Conservation (phyloP, 2,888 invertebrate species). For the Notodonta ziczac region DNA sequence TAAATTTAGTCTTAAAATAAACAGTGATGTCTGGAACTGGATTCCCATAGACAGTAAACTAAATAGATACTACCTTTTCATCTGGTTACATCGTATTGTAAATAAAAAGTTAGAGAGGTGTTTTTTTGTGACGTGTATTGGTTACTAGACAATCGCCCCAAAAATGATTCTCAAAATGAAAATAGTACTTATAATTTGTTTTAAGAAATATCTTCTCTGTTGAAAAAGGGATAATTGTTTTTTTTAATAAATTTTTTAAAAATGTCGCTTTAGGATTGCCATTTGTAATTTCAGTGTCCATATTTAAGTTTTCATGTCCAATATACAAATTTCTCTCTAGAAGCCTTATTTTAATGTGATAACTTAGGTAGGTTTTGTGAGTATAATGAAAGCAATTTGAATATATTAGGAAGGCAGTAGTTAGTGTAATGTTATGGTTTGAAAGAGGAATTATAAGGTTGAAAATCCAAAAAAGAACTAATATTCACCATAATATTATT, state of each 20-base stretch:
- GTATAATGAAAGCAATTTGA: not conserved
- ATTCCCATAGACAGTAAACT: not conserved
- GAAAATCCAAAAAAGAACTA: too few relatives aligned
- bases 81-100: not conserved
- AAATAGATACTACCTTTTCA: not conserved
- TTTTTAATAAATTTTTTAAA: not conserved
- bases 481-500: too few relatives aligned
- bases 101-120: not conserved
- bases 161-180: not conserved
- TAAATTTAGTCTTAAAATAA: conserved; percentile 19
- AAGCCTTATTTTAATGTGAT: not conserved
- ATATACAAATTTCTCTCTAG: not conserved
- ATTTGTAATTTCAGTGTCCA: not conserved
- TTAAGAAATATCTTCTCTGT: not conserved
- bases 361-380: not conserved
- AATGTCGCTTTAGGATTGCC: not conserved
- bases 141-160: not conserved
- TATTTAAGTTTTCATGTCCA: too few relatives aligned
- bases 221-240: not conserved
- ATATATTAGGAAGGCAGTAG: not conserved
- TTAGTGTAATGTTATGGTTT: not conserved
- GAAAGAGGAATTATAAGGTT: too few relatives aligned
- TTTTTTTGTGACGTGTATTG: too few relatives aligned
- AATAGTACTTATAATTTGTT: not conserved
- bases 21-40: conserved; percentile 2